phyloP scores from a whole-genome alignment of 2,888 invertebrate genomes.

The Amphiduros pacificus region DNA sequence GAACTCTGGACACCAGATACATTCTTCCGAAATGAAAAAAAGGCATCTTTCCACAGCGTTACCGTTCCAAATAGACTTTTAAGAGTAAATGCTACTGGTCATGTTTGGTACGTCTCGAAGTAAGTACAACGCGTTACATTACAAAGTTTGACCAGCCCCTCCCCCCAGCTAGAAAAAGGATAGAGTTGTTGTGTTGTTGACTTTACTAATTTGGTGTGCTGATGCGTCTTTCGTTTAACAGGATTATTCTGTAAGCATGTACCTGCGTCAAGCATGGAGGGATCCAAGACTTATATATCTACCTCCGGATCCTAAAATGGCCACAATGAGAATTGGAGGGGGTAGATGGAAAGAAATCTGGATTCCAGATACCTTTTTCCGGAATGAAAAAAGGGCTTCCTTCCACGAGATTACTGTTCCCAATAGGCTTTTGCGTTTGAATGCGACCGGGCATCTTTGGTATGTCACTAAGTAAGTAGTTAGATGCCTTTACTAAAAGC shows the following conservation, averaged over 20 bases:
- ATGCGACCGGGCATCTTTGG: conserved; percentile 30
- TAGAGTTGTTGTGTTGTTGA: no score
- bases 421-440: conserved; percentile 26
- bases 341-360: conserved; percentile 29
- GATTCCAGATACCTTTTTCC: conserved; percentile 33
- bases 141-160: no score
- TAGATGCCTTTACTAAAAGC: no score
- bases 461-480: conserved; percentile 31
- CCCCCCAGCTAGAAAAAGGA: no score
- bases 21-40: conserved; percentile 17
- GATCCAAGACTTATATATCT: conserved; percentile 17
- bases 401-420: conserved; percentile 33
- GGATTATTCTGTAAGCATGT: conserved; percentile 23
- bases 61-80: conserved; percentile 12
- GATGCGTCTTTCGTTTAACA: no score
- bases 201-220: no score
- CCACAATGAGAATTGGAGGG: conserved; percentile 17
- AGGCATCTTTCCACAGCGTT: conserved; percentile 2
- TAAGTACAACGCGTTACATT: conserved; percentile 1
- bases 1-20: conserved; percentile 10
- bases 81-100: conserved; percentile 8
- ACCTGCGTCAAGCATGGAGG: conserved; percentile 21
- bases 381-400: conserved; percentile 32
- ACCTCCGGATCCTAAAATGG: conserved; percentile 9
- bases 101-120: conserved; percentile 16